Base-by-base conservation (phyloP, 1,140 invertebrate genomes). In the Orchesella cincta region DNA sequence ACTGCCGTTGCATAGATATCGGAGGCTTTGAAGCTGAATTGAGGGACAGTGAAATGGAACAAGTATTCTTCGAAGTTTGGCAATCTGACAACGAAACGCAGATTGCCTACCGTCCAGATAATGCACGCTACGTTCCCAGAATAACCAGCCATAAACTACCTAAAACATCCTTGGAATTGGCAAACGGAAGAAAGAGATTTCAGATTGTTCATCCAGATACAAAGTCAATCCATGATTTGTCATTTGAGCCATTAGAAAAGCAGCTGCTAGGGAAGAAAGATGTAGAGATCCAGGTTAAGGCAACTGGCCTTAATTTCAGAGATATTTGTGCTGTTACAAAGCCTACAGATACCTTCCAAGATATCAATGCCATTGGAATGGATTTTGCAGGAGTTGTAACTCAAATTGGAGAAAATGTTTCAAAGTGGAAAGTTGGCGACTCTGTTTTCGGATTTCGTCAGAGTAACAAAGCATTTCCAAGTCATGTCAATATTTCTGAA, bases 141-240 rank as follows among this genome's bases (percentile, higher is more conserved):
- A 14, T 67, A 2, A 29, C 8, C 2, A 3, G 2, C 1, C 29
- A 31, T 12, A 67, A 31, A 33, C 62, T 5, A 12, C 29, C 26
- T 3, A 1, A 18, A 12, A 14, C 1, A 23, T 8, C 29, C n/a
- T 67, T 67, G 31, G 26, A 29, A 12, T 31, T 67, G 62, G 26
- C 62, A 5, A 31, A 5, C 14, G 62, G 62, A 8, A 67, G 26
- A 12, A 29, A 67, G 8, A 67, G 62, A 33, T 67, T 67, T n/a
- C 28, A 67, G 31, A 14, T 67, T 26, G n/a, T 33, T 31, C 31
- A 31, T 14, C 62, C 62, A 33, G 62, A 67, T 1, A 31, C 62
- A 67, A 67, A 67, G 62, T 29, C 31, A 26, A 67, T 67, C 33
- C 29, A 29, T 8, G 62, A 67, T n/a, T 33, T 67, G 62, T 12